These are phyloP conservation scores for Anorthoa munda DNA, from an alignment of 2,888 invertebrate genomes.

Conservation along the genomic window DNA sequence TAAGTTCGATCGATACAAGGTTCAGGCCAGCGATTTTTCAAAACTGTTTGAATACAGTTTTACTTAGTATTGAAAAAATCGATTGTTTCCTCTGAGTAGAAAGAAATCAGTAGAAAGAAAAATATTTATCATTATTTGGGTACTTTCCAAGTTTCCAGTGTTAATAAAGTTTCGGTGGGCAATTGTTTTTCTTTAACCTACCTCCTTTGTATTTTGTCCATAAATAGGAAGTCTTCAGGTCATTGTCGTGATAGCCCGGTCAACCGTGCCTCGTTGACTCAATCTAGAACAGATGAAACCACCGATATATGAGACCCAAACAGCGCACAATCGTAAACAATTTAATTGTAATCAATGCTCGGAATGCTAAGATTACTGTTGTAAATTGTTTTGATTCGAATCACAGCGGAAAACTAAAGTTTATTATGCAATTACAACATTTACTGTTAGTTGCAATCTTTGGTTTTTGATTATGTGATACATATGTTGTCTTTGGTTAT, in stretches of 20 bases:
- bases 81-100: no score
- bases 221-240: conserved; percentile 13
- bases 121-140: no score
- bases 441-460: conserved; percentile 17
- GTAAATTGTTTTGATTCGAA: conserved; percentile 63
- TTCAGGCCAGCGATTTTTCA: no score
- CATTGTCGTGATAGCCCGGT: conserved; percentile 25
- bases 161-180: background rate
- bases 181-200: conserved; percentile 1
- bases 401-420: conserved; percentile 56
- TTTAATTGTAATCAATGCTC: conserved; percentile 49
- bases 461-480: conserved; percentile 15
- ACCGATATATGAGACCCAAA: conserved; percentile 28
- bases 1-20: no score
- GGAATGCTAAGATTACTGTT: conserved; percentile 29
- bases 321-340: conserved; percentile 38
- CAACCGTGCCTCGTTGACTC: conserved; percentile 23
- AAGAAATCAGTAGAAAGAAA: no score
- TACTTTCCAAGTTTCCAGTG: no score
- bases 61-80: no score
- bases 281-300: conserved; percentile 41
- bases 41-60: no score
- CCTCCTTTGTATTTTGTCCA: background rate
- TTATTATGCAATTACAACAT: conserved; percentile 49
- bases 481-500: background rate